These are phyloP conservation scores for Myiozetetes cayanensis DNA, from an alignment of 2,113 vertebrate genomes.

Conservation along the genomic window DNA sequence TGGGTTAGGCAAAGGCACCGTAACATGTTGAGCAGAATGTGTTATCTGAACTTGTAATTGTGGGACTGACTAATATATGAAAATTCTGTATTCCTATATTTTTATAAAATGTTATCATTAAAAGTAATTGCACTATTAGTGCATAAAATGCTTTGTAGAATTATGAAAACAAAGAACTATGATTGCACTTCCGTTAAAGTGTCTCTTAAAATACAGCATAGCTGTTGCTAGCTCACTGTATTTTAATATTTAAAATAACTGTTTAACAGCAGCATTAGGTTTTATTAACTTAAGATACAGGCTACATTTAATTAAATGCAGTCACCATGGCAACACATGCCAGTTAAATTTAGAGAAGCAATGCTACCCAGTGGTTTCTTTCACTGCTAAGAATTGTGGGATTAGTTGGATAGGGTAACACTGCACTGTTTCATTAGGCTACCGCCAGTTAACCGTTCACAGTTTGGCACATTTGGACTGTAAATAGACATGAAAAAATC, in stretches of 20 bases:
- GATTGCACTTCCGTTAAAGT: slow-evolving; percentile 84
- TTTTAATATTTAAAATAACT: slow-evolving; percentile 81
- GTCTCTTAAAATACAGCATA: slow-evolving; percentile 80
- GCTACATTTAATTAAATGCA: slow-evolving; percentile 81
- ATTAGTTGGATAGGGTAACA: slow-evolving; percentile 77
- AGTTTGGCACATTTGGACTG: slow-evolving; percentile 88
- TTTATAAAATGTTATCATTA: slow-evolving; percentile 77
- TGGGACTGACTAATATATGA: slow-evolving; percentile 73
- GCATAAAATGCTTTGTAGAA: slow-evolving; percentile 80
- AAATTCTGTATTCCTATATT: slow-evolving; percentile 67
- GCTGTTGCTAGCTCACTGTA: slow-evolving; percentile 78
- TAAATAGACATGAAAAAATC: slow-evolving; percentile 74
- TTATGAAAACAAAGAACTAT: slow-evolving; percentile 78
- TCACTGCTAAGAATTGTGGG: slow-evolving; percentile 47
- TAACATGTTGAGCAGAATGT: slow-evolving; percentile 76
- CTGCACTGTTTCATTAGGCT: slow-evolving; percentile 72
- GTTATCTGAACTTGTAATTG: slow-evolving; percentile 65
- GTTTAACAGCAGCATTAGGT: slow-evolving; percentile 83
- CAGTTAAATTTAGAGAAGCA: slow-evolving; percentile 68
- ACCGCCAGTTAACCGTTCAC: slow-evolving; percentile 73
- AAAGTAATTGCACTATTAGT: slow-evolving; percentile 81
- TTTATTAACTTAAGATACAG: slow-evolving; percentile 80
- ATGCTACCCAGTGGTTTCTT: slow-evolving; percentile 69
- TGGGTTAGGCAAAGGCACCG: slow-evolving; percentile 82
- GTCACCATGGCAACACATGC: slow-evolving; percentile 76